Conservation (phyloP, 2,113 vertebrate genomes). For the Sinocyclocheilus anshuiensis region DNA sequence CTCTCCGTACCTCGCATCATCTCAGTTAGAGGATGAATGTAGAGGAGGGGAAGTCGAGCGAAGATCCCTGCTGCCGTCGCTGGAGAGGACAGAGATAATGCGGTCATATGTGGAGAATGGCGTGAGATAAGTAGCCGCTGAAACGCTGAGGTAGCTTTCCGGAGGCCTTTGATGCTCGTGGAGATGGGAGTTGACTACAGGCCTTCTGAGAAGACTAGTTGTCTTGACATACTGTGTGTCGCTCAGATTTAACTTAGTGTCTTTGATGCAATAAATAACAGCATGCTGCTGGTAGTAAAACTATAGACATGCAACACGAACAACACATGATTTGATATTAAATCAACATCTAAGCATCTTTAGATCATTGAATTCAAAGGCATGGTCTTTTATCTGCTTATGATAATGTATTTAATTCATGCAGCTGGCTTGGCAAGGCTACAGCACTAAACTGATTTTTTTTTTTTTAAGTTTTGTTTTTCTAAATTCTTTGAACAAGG, state of each 20-base stretch:
- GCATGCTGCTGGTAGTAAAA: background rate
- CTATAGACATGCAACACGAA: conserved; percentile 7
- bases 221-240: background rate
- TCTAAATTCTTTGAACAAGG: conserved; percentile 11
- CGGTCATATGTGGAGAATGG: conserved; percentile 45
- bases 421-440: conserved; percentile 14
- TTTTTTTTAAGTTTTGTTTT: background rate
- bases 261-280: conserved; percentile 30
- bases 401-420: conserved; percentile 24
- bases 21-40: conserved; percentile 68
- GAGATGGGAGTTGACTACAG: conserved; percentile 25
- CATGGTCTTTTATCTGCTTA: background rate
- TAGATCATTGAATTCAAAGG: conserved; percentile 16
- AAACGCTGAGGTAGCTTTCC: conserved; percentile 39
- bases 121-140: conserved; percentile 29
- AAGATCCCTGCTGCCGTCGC: conserved; percentile 43
- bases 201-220: conserved; percentile 7
- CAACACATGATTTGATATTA: conserved; percentile 14
- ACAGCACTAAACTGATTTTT: background rate
- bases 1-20: conserved; percentile 72
- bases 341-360: conserved; percentile 27
- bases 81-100: conserved; percentile 51
- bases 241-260: conserved; percentile 12
- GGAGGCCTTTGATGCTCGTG: background rate
- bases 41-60: conserved; percentile 51